Evolutionary conservation across 2,888 invertebrate species (phyloP).

Genomic region (Phalera bucephala): DNA sequence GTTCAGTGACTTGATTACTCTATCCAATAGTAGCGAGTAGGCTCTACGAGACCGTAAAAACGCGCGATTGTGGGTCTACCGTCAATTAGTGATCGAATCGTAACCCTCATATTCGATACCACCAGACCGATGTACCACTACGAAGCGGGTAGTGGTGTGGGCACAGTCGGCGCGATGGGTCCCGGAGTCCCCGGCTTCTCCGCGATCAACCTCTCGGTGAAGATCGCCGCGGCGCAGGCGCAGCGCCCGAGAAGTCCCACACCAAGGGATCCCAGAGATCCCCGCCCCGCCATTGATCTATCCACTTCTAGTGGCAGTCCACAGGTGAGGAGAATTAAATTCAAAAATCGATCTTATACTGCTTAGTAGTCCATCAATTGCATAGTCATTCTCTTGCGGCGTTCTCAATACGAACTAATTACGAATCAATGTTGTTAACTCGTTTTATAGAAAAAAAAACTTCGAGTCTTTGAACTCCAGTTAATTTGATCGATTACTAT

Average conservation of each 20-base stretch:
- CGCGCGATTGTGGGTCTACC: too few species aligned
- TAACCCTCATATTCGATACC: slow-evolving; percentile 29
- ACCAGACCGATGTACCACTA: slow-evolving; percentile 92
- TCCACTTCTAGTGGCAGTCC: slow-evolving; percentile 95
- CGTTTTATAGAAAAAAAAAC: too few species aligned
- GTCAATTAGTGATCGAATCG: too few species aligned
- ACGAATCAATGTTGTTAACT: too few species aligned
- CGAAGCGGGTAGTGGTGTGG: slow-evolving; percentile 82
- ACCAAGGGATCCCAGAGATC: slow-evolving; percentile 89
- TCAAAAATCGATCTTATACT: background rate
- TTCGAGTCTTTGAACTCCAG: too few species aligned
- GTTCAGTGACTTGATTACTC: too few species aligned
- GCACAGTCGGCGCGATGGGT: slow-evolving; percentile 84
- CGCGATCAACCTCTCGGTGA: slow-evolving; percentile 92
- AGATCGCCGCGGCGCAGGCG: slow-evolving; percentile 90
- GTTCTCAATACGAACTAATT: too few species aligned
- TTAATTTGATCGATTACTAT: too few species aligned
- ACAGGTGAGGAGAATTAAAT: slow-evolving; percentile 83
- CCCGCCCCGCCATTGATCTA: slow-evolving; percentile 92
- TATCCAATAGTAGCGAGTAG: too few species aligned
- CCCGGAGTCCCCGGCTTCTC: slow-evolving; percentile 88
- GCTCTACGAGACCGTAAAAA: too few species aligned
- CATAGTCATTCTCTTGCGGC: too few species aligned
- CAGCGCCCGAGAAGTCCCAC: slow-evolving; percentile 89
- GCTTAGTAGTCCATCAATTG: background rate